These are phyloP conservation scores for Gadus macrocephalus DNA, from an alignment of 2,113 vertebrate species.

Conservation along the genomic window DNA sequence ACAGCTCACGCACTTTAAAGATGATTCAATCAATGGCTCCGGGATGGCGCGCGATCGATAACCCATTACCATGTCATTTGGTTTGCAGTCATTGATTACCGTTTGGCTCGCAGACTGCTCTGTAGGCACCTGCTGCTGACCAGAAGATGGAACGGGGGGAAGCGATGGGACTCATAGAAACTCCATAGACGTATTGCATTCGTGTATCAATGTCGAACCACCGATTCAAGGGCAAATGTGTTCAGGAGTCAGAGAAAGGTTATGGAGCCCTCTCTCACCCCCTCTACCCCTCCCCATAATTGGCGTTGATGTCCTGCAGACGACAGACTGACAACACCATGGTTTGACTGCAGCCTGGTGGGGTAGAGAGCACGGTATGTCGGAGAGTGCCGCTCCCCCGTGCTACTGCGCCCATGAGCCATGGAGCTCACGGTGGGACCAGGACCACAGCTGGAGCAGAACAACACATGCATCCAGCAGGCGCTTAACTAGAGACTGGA, in stretches of 20 bases:
- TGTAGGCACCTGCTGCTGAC: slow-evolving; percentile 25
- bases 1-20: slow-evolving; percentile 26
- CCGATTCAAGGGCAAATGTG: slow-evolving; percentile 28
- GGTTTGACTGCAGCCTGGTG: slow-evolving; percentile 30
- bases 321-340: slow-evolving; percentile 25
- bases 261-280: slow-evolving; percentile 35
- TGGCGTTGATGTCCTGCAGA: slow-evolving; percentile 34
- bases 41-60: slow-evolving; percentile 45
- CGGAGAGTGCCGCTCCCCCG: slow-evolving; percentile 31
- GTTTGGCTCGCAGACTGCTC: slow-evolving; percentile 28
- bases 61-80: slow-evolving; percentile 45
- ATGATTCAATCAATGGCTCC: slow-evolving; percentile 41
- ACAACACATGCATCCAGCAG: not conserved
- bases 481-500: not conserved
- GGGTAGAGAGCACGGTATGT: slow-evolving; percentile 15
- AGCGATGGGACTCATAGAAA: slow-evolving; percentile 26
- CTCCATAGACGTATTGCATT: slow-evolving; percentile 34
- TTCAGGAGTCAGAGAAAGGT: slow-evolving; percentile 29
- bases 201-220: slow-evolving; percentile 46
- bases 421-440: slow-evolving; percentile 25
- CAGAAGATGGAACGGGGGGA: slow-evolving; percentile 25
- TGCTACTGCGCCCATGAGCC: slow-evolving; percentile 40
- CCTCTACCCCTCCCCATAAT: slow-evolving; percentile 32
- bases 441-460: slow-evolving; percentile 19
- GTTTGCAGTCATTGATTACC: slow-evolving; percentile 44